Base-by-base conservation (phyloP, 2,797 vertebrate species). In the Amniataba percoides region DNA sequence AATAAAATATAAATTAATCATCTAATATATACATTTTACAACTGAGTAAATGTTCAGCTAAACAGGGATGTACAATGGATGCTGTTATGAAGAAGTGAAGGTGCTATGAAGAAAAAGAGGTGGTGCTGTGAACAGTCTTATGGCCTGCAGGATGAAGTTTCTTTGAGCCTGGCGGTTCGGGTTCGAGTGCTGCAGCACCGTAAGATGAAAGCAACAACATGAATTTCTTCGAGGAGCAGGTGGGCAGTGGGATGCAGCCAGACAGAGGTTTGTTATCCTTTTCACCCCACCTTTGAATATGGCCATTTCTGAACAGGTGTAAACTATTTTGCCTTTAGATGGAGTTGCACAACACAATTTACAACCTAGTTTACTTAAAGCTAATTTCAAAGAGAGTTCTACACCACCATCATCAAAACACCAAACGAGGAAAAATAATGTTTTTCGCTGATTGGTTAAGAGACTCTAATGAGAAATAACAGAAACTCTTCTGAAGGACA, bases 161-260 rank as follows among this genome's bases (percentile, higher is more conserved):
- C 27, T 5, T 5, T 31, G 27, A 31, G 27, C 27, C 27, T 31
- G 27, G 27, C 5, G 27, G 27, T 31, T 31, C 27, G 3, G 27
- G 27, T 5, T 31, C 27, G 3, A 31, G 5, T 31, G 27, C 27
- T n/a, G n/a, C n/a, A n/a, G n/a, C n/a, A n/a, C n/a, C n/a, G n/a
- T n/a, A n/a, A n/a, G 27, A 27, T 4, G 2, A 36, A 3, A 7
- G 3, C 4, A 52, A 40, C 34, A 52, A 53, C 70, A 36, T 19
- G 5, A 34, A 18, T 23, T 52, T 14, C 19, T 56, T 43, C 34
- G 18, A n/a, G 7, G 25, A 45, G 8, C 36, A 21, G n/a, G 42
- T 25, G 53, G 39, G 40, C 36, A 60, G 34, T 60, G 46, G 68
- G 34, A 49, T 19, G 42, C 65, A 56, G 65, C 23, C 52, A 57